Base-by-base conservation (phyloP, 2,888 invertebrate species). In the Phoenoteleia sp. region DNA sequence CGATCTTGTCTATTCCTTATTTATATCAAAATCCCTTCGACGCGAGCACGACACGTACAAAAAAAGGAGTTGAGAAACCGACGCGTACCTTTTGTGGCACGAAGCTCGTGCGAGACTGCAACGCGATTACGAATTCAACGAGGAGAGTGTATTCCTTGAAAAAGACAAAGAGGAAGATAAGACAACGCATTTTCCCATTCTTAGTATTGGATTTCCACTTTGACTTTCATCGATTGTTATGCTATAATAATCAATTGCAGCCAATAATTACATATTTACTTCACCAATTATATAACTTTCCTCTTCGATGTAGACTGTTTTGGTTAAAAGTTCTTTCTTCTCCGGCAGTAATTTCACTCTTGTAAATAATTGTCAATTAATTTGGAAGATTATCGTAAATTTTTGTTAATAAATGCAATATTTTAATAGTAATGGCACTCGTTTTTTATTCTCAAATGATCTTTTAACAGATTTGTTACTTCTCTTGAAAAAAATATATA, bases 11-110 rank as follows among this genome's bases (percentile, higher is more conserved):
- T 86, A 80, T 87, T 85, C 81, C 71, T 80, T 80, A 79, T 86
- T 83, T 84, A 76, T 85, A 86, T 66, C 72, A 80, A 77, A 77
- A 81, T 83, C 85, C 88, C 79, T 84, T 87, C 84, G 85, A 86
- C 75, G 83, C 86, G 87, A 88, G 88, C 87, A 88, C 88, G 85
- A 82, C 76, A 88, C 87, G 88, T 89, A 87, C 87, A 89, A 89
- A 89, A 75, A 74, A 81, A 42, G 72, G 47, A 74, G 74, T 84
- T 80, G 79, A 85, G 67, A 77, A 84, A 76, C 58, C 74, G 66
- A 71, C 69, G 64, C 69, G 49, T 80, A 77, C 58, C 76, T 82
- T 83, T 66, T 74, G 77, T 33, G 64, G 72, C 79, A 67, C 75
- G 75, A 80, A 82, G 45, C 64, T 62, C 76, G 77, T 67, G 72